Evolutionary conservation across 2,113 vertebrate genomes (phyloP).

Genomic region (Agapornis roseicollis): DNA sequence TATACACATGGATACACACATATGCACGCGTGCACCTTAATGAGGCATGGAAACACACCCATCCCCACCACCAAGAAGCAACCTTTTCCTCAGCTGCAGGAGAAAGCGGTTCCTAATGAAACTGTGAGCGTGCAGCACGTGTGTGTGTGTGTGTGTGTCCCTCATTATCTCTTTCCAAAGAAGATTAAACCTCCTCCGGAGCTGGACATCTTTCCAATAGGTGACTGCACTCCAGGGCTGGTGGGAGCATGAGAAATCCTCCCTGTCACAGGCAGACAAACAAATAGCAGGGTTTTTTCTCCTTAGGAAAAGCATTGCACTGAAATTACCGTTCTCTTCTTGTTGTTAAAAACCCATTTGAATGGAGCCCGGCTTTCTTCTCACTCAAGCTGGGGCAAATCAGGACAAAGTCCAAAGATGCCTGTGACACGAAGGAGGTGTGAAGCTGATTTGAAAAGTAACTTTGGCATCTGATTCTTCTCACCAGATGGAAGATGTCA

Average conservation of each 20-base stretch:
- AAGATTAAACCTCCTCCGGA: constrained; percentile 42
- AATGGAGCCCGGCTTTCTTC: neutral
- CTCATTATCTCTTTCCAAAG: constrained; percentile 50
- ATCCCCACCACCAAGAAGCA: neutral
- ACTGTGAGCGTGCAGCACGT: neutral
- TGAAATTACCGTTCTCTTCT: neutral
- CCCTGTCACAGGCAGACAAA: constrained; percentile 46
- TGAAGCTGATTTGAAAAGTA: neutral
- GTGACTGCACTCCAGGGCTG: constrained; percentile 54
- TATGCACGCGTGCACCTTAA: neutral
- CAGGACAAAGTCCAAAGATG: neutral
- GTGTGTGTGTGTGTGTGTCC: constrained; percentile 26
- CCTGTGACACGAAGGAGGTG: neutral
- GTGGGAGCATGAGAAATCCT: constrained; percentile 27
- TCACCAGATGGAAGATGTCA: neutral
- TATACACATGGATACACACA: neutral
- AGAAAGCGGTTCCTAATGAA: neutral
- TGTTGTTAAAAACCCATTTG: neutral
- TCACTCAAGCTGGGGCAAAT: neutral
- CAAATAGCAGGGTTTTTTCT: neutral
- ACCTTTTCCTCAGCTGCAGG: neutral
- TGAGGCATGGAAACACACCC: neutral
- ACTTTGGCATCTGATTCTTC: neutral
- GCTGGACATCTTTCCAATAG: constrained; percentile 62
- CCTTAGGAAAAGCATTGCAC: neutral